Evolutionary conservation across 2,113 vertebrate genomes (phyloP).

Genomic region (Coracopsis vasa): DNA sequence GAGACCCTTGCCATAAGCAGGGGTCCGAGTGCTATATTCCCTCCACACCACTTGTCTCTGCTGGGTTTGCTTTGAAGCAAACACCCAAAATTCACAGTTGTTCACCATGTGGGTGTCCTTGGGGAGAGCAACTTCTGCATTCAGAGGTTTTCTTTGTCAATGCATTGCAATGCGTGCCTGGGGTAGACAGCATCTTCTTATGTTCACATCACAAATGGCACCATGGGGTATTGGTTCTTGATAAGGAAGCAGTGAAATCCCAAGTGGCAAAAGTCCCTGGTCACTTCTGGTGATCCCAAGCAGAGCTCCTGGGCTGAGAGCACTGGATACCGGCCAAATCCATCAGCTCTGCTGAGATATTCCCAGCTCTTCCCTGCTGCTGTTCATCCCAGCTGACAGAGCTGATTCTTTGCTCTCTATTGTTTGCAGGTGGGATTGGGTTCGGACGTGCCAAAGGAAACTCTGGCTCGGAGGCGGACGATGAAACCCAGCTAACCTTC

Average conservation of each 20-base stretch:
- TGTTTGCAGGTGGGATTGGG: constrained; percentile 76
- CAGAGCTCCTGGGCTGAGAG: background rate
- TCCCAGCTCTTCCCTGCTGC: background rate
- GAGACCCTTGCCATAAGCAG: accelerated
- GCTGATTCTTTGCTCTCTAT: background rate
- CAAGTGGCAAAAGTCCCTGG: accelerated
- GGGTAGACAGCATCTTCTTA: background rate
- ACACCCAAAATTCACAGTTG: background rate
- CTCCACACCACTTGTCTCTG: accelerated
- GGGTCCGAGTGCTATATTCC: accelerated
- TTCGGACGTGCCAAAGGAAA: constrained; percentile 87
- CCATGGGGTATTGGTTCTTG: background rate
- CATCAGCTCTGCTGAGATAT: accelerated
- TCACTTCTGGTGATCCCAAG: background rate
- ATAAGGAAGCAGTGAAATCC: background rate
- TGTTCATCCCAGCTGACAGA: background rate
- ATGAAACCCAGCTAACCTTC: constrained; percentile 92
- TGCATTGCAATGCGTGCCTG: background rate
- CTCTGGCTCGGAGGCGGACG: constrained; percentile 90
- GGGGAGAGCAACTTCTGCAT: background rate
- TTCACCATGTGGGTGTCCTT: background rate
- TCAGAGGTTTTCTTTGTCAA: background rate
- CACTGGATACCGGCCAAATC: accelerated
- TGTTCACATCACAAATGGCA: accelerated
- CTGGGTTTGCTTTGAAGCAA: background rate